Evolutionary conservation across 2,888 invertebrate genomes (phyloP).

Genomic region (Morinoia aosen): DNA sequence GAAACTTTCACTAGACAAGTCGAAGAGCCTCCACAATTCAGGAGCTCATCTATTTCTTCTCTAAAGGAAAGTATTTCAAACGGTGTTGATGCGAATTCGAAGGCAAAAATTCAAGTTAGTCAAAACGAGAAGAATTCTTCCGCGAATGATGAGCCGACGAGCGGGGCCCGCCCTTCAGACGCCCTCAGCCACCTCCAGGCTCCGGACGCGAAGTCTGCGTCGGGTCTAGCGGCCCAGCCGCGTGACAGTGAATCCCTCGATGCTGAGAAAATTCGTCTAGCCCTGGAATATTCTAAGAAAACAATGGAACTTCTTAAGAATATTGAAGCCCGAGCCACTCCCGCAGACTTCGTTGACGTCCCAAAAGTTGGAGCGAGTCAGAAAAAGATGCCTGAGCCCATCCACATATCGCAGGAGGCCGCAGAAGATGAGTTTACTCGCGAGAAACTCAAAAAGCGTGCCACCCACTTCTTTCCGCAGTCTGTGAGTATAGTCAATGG

Average conservation of each 20-base stretch:
- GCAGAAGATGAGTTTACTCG: neutral
- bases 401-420: neutral
- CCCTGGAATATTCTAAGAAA: slow-evolving; percentile 37
- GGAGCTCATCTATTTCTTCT: neutral
- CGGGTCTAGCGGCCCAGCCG: neutral
- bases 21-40: neutral
- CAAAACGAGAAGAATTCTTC: neutral
- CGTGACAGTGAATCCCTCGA: neutral
- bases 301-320: neutral
- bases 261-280: neutral
- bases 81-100: neutral
- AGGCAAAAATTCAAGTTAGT: neutral
- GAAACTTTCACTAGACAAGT: neutral
- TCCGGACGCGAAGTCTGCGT: neutral
- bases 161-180: neutral
- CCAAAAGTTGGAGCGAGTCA: neutral
- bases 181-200: neutral
- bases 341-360: slow-evolving; percentile 14
- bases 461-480: neutral
- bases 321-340: slow-evolving; percentile 13
- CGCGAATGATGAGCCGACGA: neutral
- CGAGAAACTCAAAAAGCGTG: neutral
- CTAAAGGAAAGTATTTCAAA: neutral
- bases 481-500: neutral
- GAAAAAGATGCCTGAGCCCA: neutral